Conservation (phyloP, 2,113 vertebrate species). For the Oreochromis niloticus region DNA sequence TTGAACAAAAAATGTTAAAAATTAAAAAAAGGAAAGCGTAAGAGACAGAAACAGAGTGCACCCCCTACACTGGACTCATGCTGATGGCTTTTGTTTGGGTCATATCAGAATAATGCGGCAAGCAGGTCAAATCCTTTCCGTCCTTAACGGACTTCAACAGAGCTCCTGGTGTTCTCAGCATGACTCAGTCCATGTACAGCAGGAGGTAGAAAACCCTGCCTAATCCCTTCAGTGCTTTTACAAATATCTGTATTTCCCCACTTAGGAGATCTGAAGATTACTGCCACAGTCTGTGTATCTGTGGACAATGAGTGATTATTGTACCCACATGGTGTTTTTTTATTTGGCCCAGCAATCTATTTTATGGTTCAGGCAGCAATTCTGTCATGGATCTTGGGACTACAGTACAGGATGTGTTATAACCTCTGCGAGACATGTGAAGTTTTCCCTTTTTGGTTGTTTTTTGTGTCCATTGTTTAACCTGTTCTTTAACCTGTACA, state of each 20-base stretch:
- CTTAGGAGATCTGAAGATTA: constrained; percentile 44
- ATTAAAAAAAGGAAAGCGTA: background rate
- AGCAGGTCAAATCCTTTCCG: constrained; percentile 53
- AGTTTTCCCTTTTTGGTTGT: background rate
- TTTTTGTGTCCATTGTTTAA: background rate
- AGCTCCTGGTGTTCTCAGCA: constrained; percentile 62
- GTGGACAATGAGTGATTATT: constrained; percentile 57
- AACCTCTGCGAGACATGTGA: fast-evolving
- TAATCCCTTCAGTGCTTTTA: constrained; percentile 68
- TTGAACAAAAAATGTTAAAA: background rate
- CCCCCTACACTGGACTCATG: constrained; percentile 28
- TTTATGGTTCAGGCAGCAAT: constrained; percentile 26
- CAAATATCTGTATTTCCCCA: constrained; percentile 66
- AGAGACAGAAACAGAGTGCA: background rate
- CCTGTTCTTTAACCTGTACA: background rate
- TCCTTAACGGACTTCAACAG: constrained; percentile 40
- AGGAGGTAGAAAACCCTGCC: constrained; percentile 70
- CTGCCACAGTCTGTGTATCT: constrained; percentile 27
- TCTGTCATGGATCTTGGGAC: background rate
- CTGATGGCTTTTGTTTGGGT: constrained; percentile 63
- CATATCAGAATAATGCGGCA: constrained; percentile 56
- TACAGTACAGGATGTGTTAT: background rate
- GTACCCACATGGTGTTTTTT: constrained; percentile 31
- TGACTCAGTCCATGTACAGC: constrained; percentile 46
- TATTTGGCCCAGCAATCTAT: constrained; percentile 29